A percentile compares a stretch with the other conserved stretches of the same genome.
phyloP scores from a whole-genome alignment of 2,888 invertebrate species.

The Eristalis arbustorum region DNA sequence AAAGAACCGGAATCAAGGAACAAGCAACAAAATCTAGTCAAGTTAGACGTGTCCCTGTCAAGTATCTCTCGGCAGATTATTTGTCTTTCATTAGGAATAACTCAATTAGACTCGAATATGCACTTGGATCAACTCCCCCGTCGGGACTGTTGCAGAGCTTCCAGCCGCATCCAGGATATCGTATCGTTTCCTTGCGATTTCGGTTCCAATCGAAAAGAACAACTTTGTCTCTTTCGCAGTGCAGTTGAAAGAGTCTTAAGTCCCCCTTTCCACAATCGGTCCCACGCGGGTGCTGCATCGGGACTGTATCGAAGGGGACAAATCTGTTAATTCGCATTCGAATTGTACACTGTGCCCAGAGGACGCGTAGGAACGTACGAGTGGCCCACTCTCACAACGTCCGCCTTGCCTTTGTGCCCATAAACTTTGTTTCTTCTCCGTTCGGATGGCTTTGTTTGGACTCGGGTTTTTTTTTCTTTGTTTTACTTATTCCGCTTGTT shows the following conservation, averaged over 20 bases:
- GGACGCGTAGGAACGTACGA: conserved; percentile 8
- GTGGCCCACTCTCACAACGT: conserved; percentile 18
- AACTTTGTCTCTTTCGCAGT: conserved; percentile 14
- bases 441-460: conserved; percentile 15
- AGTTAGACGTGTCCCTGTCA: background rate
- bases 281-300: background rate
- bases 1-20: background rate
- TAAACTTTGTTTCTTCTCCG: conserved; percentile 8
- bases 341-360: conserved; percentile 26
- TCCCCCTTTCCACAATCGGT: background rate
- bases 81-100: conserved; percentile 78
- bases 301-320: conserved; percentile 58
- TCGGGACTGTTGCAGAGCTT: conserved; percentile 38
- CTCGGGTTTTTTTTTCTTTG: conserved; percentile 8
- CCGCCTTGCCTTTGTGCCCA: background rate
- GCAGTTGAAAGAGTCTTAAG: conserved; percentile 9
- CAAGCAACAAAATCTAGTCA: conserved; percentile 11
- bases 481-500: conserved; percentile 56
- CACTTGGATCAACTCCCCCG: conserved; percentile 7
- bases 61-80: conserved; percentile 68
- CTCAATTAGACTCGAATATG: conserved; percentile 76
- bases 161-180: conserved; percentile 6
- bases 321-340: conserved; percentile 64
- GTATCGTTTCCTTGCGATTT: conserved; percentile 6
- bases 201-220: background rate